Percentiles rank a stretch among this genome's conserved stretches.
Evolutionary conservation across 2,888 invertebrate species (phyloP).

Genomic region (Neoscelio sp.): DNA sequence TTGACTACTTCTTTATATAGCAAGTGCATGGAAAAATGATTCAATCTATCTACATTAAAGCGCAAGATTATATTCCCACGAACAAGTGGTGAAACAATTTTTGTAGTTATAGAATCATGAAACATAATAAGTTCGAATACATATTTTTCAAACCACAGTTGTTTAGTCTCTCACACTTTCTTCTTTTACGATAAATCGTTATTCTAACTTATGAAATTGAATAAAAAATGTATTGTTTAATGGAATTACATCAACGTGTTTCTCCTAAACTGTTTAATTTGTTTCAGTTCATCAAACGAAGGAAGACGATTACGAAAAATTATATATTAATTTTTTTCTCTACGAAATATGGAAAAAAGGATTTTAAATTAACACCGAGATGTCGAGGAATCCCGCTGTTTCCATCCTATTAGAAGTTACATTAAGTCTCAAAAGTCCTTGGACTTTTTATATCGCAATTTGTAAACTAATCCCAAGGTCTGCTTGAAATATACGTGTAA

Average conservation of each 20-base stretch:
- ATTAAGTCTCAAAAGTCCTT: constrained; percentile 23
- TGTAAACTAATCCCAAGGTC: constrained; percentile 58
- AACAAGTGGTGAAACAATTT: constrained; percentile 1
- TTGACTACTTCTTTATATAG: background rate
- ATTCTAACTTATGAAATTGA: too few species aligned
- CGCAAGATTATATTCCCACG: background rate
- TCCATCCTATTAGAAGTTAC: too few species aligned
- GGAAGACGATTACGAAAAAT: too few species aligned
- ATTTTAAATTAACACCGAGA: too few species aligned
- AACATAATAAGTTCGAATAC: constrained; percentile 1
- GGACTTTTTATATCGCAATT: constrained; percentile 60
- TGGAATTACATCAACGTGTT: too few species aligned
- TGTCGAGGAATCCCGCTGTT: too few species aligned
- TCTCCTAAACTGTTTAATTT: too few species aligned
- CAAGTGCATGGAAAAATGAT: constrained; percentile 13
- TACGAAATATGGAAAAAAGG: too few species aligned
- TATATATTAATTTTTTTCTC: too few species aligned
- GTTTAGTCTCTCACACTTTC: background rate
- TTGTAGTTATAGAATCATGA: background rate
- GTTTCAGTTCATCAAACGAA: too few species aligned
- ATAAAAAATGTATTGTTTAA: too few species aligned
- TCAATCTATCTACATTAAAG: constrained; percentile 17
- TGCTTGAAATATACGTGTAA: constrained; percentile 65
- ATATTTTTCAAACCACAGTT: background rate
- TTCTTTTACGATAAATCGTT: constrained; percentile 4